Evolutionary conservation across 2,888 invertebrate genomes (phyloP), one percentile per base, ranked within the genome.

Genomic region (Nineta flava): DNA sequence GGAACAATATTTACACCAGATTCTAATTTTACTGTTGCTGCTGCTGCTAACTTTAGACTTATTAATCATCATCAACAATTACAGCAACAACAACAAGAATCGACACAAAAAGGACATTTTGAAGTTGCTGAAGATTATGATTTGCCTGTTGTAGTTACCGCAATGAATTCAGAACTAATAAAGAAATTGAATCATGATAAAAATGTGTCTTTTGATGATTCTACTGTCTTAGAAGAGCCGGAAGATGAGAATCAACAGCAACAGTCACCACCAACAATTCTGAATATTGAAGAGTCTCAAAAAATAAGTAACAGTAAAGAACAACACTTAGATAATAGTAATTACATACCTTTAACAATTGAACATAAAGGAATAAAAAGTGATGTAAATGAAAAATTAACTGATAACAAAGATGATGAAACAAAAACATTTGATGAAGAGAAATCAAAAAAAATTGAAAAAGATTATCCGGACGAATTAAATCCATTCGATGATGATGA

Each of bases 401-500:
- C n/a, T 38, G 38, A 10, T 71, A 71, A 58, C 70, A 66, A 61
- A 71, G 63, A 57, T 67, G 65, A 58, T 58, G 64, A 54, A 65
- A 68, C 45, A 69, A 70, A 59, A 66, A 66, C 47, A 67, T 64
- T 63, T 70, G 70, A 15, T 41, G 3, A 16, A 41, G 41, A 41
- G 15, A 26, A 26, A 6, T 26, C 7, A 7, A 26, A 26, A 26
- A n/a, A 19, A n/a, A 31, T 49, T 51, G 21, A 53, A 53, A 51
- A 56, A 15, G 63, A 69, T 40, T 88, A 91, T 69, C 91, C 91
- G 0, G 78, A 78, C 54, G 77, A 84, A 60, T 70, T 90, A 54
- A 91, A 92, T 72, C 91, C 91, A 5, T 92, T 92, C 67, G 80
- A 76, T 34, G 82, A 81, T 56, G 84, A 84, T 50, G 75, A 74